Conservation (phyloP, 2,797 vertebrate genomes). For the Lacerta viridis region DNA sequence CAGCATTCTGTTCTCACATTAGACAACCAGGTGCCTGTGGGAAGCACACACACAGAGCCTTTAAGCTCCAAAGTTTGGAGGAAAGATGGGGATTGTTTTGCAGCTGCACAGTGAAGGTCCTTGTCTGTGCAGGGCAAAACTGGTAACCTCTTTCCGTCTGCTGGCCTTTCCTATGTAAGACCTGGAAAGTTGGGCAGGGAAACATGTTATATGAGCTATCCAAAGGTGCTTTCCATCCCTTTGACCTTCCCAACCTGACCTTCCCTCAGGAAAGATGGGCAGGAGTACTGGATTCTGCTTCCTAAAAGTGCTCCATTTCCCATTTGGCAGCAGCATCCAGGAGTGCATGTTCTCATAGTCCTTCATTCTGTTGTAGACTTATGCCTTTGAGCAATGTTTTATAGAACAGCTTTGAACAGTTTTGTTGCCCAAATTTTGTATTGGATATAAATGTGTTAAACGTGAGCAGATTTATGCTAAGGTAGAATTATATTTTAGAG, state of each 20-base stretch:
- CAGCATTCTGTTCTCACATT: too few species aligned
- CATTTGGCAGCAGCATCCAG: neutral
- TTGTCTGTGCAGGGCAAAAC: too few species aligned
- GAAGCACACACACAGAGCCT: neutral
- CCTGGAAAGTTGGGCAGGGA: too few species aligned
- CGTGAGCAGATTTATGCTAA: neutral
- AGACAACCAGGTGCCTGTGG: too few species aligned
- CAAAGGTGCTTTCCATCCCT: neutral
- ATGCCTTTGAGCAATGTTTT: neutral
- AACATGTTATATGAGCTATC: neutral
- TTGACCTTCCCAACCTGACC: neutral
- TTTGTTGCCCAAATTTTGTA: neutral
- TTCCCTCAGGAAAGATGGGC: neutral
- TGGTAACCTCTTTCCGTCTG: too few species aligned
- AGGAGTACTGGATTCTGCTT: neutral
- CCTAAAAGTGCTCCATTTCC: neutral
- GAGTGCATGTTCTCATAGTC: neutral
- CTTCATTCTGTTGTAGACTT: neutral
- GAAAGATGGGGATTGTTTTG: neutral
- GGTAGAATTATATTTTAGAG: too few species aligned
- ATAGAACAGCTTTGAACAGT: neutral
- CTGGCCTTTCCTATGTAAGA: too few species aligned
- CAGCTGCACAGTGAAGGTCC: too few species aligned
- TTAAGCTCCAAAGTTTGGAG: neutral
- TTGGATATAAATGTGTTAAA: neutral